Conservation (phyloP, 2,797 vertebrate species). For the Sebastolobus alascanus region DNA sequence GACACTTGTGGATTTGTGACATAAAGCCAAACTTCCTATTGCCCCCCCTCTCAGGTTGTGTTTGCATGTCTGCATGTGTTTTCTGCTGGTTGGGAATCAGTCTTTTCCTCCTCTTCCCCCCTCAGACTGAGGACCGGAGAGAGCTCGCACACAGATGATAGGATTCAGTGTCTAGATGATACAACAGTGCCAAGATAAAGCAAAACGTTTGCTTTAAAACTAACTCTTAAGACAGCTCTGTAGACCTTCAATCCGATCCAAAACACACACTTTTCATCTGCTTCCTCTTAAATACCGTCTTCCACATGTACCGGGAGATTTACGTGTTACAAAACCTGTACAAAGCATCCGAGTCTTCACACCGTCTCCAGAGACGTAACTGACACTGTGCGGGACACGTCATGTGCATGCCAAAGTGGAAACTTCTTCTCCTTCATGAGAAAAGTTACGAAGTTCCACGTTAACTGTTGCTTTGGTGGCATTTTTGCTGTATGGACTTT, state of each 20-base stretch:
- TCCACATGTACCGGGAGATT: slow-evolving; percentile 82
- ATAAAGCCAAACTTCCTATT: slow-evolving; percentile 81
- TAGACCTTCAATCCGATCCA: slow-evolving; percentile 44
- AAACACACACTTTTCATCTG: slow-evolving; percentile 62
- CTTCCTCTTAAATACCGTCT: slow-evolving; percentile 85
- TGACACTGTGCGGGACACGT: slow-evolving; percentile 82
- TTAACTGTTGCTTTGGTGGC: slow-evolving; percentile 78
- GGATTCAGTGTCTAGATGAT: slow-evolving; percentile 46
- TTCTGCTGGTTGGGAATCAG: slow-evolving; percentile 77
- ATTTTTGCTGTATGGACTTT: slow-evolving; percentile 72
- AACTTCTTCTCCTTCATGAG: slow-evolving; percentile 63
- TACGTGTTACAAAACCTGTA: slow-evolving; percentile 75
- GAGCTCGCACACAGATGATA: slow-evolving; percentile 41
- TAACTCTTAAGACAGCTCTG: slow-evolving; percentile 47
- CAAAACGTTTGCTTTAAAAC: slow-evolving; percentile 55
- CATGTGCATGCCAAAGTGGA: slow-evolving; percentile 87
- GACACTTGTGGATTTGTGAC: slow-evolving; percentile 83
- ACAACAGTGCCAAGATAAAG: slow-evolving; percentile 78
- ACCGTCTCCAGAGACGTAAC: slow-evolving; percentile 51
- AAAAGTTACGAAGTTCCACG: slow-evolving; percentile 71
- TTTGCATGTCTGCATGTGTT: slow-evolving; percentile 90
- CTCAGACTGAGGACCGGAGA: slow-evolving; percentile 38
- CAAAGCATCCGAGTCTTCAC: slow-evolving; percentile 81
- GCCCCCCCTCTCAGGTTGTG: slow-evolving; percentile 85
- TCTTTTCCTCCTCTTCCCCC: slow-evolving; percentile 50